Percentiles rank a stretch among this genome's conserved stretches.
Conservation (phyloP, 1,140 invertebrate species). For the Neodiprion virginianus region DNA sequence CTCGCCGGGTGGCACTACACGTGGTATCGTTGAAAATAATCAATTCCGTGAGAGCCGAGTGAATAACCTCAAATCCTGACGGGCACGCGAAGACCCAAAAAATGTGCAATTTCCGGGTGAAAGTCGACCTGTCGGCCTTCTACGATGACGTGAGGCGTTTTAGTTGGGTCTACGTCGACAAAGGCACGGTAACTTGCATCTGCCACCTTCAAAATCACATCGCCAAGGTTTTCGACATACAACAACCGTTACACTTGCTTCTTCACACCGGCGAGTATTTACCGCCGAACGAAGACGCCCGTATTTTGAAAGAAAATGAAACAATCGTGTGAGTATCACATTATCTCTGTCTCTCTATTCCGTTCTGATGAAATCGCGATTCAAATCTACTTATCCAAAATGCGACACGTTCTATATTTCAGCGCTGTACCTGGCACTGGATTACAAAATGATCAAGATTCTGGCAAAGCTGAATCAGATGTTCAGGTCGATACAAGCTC, state of each 20-base stretch:
- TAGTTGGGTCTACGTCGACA: slow-evolving; percentile 44
- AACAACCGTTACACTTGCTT: slow-evolving; percentile 41
- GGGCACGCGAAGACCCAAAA: too few species aligned
- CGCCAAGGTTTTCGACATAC: slow-evolving; percentile 37
- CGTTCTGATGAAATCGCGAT: slow-evolving; percentile 5
- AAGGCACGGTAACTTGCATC: slow-evolving; percentile 34
- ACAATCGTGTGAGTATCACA: slow-evolving; percentile 33
- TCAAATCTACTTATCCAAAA: neutral
- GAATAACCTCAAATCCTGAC: too few species aligned
- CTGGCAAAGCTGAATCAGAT: neutral
- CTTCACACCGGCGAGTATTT: slow-evolving; percentile 39
- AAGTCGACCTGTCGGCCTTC: slow-evolving; percentile 40
- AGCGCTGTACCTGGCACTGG: slow-evolving; percentile 39
- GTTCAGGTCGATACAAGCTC: neutral
- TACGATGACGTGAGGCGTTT: slow-evolving; percentile 38
- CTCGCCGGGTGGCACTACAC: too few species aligned
- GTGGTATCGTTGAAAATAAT: too few species aligned
- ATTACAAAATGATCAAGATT: slow-evolving; percentile 5
- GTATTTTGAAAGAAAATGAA: slow-evolving; percentile 38
- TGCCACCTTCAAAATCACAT: slow-evolving; percentile 39
- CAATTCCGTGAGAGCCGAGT: too few species aligned
- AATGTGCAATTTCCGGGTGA: neutral
- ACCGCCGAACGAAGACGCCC: slow-evolving; percentile 45
- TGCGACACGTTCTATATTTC: slow-evolving; percentile 14
- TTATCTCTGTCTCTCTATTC: neutral